Base-by-base conservation (phyloP, 2,797 vertebrate species). In the Malacoraja senta region DNA sequence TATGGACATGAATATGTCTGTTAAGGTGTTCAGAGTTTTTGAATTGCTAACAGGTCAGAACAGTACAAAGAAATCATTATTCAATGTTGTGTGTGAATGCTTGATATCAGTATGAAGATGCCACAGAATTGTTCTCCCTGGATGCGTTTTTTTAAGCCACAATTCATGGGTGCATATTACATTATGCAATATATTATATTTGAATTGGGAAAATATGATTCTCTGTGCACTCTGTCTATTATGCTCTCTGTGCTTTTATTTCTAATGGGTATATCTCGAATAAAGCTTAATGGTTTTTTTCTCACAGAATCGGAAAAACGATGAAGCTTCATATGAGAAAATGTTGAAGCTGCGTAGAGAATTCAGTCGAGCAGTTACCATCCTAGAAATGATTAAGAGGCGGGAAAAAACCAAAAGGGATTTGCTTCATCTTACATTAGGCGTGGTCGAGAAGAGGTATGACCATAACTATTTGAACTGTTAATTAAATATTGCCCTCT, bases 341-440 rank as follows among this genome's bases (percentile, higher is more conserved):
- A 99, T 99, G 98, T 96, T 99, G 95, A 98, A 98, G 93, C 95
- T 99, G 94, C 97, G 98, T 95, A 96, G 98, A 93, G 98, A 98
- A 94, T 98, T 99, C 95, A 98, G 98, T 94, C 97, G 97, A 94
- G 97, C 98, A 93, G 98, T 98, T 95, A 98, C 98, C 58, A 98
- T 98, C 95, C 95, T 99, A 95, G 98, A 99, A 96, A 99, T 99
- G 98, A 98, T 99, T 94, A 98, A 98, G 95, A 97, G 97, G 94
- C 96, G 98, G 94, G 98, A 99, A 93, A 98, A 98, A 95, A 97
- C 97, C 94, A 99, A 99, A 95, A 96, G 98, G 32, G 98, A 99
- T 95, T 96, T 98, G 94, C 96, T 98, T 95, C 98, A 98, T 96
- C 97, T 99, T 95, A 98, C 98, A 0, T 96, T 98, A 95, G 98